Evolutionary conservation across 2,888 invertebrate genomes (phyloP).

Genomic region (Noctua janthe): DNA sequence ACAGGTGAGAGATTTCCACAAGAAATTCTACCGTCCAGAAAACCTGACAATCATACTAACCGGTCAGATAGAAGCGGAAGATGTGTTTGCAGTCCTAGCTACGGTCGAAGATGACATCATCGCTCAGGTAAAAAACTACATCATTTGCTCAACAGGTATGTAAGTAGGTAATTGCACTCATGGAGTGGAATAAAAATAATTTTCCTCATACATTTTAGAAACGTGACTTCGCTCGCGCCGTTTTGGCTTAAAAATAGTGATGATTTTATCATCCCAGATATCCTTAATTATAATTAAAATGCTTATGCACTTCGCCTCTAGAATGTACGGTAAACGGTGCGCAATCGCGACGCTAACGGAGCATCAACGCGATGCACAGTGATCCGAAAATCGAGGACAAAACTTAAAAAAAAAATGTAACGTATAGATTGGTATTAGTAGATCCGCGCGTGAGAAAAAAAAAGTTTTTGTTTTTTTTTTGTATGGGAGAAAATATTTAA

Average conservation of each 20-base stretch:
- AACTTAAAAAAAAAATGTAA: no score
- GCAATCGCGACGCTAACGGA: background rate
- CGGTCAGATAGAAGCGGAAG: slow-evolving; percentile 94
- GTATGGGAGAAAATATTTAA: no score
- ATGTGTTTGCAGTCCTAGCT: slow-evolving; percentile 93
- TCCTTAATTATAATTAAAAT: background rate
- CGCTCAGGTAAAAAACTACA: slow-evolving; percentile 88
- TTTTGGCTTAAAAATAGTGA: background rate
- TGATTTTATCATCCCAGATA: background rate
- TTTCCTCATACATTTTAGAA: slow-evolving; percentile 9
- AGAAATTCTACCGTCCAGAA: slow-evolving; percentile 96
- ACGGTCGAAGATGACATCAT: slow-evolving; percentile 94
- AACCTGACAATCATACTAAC: slow-evolving; percentile 96
- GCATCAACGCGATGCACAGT: no score
- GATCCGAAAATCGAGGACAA: no score
- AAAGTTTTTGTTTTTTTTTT: no score
- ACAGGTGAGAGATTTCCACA: slow-evolving; percentile 94
- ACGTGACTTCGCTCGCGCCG: background rate
- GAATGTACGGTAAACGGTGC: background rate
- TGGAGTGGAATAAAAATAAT: slow-evolving; percentile 15
- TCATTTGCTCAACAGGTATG: background rate
- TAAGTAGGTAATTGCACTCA: background rate
- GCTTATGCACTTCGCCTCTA: background rate
- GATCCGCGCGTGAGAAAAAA: no score
- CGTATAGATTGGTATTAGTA: no score